These are phyloP conservation scores for Chlorodrepanis virens DNA, from an alignment of 2,113 vertebrate species.

Conservation along the genomic window DNA sequence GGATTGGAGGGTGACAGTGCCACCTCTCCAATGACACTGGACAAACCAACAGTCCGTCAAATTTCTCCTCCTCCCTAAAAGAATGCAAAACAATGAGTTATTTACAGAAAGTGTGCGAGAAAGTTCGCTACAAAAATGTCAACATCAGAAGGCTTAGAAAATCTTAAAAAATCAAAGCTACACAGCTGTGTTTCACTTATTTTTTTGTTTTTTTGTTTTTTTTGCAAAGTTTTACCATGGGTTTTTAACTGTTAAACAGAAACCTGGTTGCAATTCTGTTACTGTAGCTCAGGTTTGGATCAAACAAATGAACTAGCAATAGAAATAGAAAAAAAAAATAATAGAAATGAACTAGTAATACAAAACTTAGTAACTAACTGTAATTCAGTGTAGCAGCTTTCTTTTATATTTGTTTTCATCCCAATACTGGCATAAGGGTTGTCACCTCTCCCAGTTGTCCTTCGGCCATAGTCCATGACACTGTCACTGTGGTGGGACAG, in stretches of 20 bases:
- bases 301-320: neutral
- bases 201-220: neutral
- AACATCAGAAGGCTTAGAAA: no score
- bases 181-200: neutral
- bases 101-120: no score
- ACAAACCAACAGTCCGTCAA: no score
- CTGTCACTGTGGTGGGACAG: slow-evolving; percentile 86
- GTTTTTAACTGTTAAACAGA: neutral
- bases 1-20: no score
- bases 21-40: no score
- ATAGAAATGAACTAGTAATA: neutral
- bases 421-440: neutral
- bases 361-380: neutral
- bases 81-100: no score
- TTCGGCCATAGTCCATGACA: slow-evolving; percentile 72
- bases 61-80: no score
- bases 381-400: neutral
- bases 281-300: neutral
- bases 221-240: neutral
- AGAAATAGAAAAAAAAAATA: neutral
- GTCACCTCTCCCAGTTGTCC: slow-evolving; percentile 73
- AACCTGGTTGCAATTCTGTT: neutral
- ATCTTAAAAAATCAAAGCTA: no score
- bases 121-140: no score
- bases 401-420: neutral